Conservation (phyloP, 2,797 vertebrate species). For the Cyclura pinguis region DNA sequence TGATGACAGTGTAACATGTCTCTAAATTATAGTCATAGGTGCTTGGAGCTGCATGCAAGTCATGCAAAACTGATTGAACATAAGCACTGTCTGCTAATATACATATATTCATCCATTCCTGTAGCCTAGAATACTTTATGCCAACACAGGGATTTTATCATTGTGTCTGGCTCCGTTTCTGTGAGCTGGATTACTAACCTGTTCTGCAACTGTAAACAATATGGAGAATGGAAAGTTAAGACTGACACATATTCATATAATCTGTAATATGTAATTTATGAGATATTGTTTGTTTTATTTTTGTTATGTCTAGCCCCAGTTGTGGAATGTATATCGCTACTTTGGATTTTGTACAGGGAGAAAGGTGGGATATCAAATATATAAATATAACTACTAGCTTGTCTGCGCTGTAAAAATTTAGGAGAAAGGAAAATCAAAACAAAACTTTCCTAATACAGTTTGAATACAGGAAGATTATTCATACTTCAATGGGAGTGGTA, state of each 20-base stretch:
- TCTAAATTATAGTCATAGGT: constrained; percentile 4
- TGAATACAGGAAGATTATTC: too few relatives aligned
- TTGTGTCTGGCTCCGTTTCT: background rate
- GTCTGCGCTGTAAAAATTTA: too few relatives aligned
- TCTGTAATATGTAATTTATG: too few relatives aligned
- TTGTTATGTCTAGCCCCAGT: too few relatives aligned
- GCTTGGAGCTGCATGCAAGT: background rate
- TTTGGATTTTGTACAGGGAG: too few relatives aligned
- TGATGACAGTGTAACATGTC: background rate
- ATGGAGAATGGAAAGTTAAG: background rate
- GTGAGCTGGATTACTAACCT: background rate
- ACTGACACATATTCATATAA: background rate
- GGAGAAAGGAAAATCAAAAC: too few relatives aligned
- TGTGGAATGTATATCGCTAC: too few relatives aligned
- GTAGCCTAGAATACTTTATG: background rate
- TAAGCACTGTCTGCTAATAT: background rate
- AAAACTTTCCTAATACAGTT: too few relatives aligned
- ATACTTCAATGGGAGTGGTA: too few relatives aligned
- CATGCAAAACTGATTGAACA: background rate
- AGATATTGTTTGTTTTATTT: too few relatives aligned
- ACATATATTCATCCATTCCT: background rate
- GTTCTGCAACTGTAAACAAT: background rate
- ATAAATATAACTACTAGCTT: too few relatives aligned
- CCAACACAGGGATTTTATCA: background rate
- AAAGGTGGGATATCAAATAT: too few relatives aligned